These are phyloP conservation scores for Zhuqinia jingwanae DNA, from an alignment of 2,888 invertebrate species.

Conservation along the genomic window DNA sequence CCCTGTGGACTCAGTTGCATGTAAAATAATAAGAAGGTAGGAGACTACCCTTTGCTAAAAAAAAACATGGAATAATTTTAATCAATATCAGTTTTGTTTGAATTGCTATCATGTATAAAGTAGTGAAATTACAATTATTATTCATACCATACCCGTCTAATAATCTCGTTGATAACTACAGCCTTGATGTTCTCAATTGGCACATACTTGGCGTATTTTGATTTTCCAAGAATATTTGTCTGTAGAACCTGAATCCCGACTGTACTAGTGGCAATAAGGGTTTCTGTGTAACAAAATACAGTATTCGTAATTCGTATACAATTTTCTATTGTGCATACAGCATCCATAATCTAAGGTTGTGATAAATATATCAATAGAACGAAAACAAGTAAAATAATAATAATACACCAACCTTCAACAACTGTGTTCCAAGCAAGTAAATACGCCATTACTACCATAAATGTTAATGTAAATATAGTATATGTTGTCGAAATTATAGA, in stretches of 20 bases:
- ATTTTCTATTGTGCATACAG: background rate
- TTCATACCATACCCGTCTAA: conserved; percentile 75
- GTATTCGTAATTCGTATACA: background rate
- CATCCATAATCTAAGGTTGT: background rate
- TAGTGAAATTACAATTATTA: background rate
- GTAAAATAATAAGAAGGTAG: conserved; percentile 77
- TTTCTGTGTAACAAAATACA: conserved; percentile 70
- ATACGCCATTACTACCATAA: background rate
- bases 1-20: conserved; percentile 61
- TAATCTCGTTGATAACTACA: conserved; percentile 79
- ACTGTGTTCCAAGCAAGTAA: conserved; percentile 40
- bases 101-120: no score
- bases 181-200: conserved; percentile 76
- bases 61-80: conserved; percentile 19
- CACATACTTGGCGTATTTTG: conserved; percentile 76
- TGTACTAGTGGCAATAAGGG: conserved; percentile 75
- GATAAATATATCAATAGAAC: no score
- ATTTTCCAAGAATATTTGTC: conserved; percentile 75
- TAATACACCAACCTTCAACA: conserved; percentile 48
- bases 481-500: background rate
- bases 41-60: conserved; percentile 78
- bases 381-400: background rate
- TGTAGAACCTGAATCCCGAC: conserved; percentile 78
- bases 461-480: background rate
- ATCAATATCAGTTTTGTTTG: no score